Evolutionary conservation across 2,888 invertebrate species (phyloP).

Genomic region (Lasioglossum villosulum): DNA sequence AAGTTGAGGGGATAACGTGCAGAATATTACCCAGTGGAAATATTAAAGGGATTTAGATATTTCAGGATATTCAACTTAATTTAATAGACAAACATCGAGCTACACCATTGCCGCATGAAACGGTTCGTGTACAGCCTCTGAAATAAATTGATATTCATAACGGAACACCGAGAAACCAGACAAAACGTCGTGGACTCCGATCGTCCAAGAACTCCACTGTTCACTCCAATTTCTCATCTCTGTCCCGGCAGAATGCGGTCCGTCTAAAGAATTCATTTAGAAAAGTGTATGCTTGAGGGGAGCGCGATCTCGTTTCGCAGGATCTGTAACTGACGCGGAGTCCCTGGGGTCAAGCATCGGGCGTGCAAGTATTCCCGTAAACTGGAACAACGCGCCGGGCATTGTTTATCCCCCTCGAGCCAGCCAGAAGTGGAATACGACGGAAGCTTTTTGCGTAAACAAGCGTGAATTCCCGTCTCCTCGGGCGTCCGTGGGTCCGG

Average conservation of each 20-base stretch:
- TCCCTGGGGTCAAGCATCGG: conserved; percentile 16
- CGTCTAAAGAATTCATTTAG: conserved; percentile 5
- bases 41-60: too few species aligned
- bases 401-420: conserved; percentile 13
- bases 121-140: background rate
- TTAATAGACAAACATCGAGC: too few species aligned
- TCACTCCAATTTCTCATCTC: background rate
- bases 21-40: background rate
- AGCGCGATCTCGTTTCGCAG: conserved; percentile 12
- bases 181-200: background rate
- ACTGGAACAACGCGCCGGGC: conserved; percentile 14
- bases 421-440: conserved; percentile 18
- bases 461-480: conserved; percentile 16
- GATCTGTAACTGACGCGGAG: conserved; percentile 4
- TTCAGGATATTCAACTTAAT: too few species aligned
- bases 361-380: conserved; percentile 15
- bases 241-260: background rate
- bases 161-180: background rate
- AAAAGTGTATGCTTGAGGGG: conserved; percentile 9
- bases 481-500: background rate
- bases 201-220: background rate
- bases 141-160: background rate
- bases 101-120: background rate
- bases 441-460: conserved; percentile 16
- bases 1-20: background rate